Conservation (phyloP, 2,797 vertebrate genomes). For the Chelonia mydas region DNA sequence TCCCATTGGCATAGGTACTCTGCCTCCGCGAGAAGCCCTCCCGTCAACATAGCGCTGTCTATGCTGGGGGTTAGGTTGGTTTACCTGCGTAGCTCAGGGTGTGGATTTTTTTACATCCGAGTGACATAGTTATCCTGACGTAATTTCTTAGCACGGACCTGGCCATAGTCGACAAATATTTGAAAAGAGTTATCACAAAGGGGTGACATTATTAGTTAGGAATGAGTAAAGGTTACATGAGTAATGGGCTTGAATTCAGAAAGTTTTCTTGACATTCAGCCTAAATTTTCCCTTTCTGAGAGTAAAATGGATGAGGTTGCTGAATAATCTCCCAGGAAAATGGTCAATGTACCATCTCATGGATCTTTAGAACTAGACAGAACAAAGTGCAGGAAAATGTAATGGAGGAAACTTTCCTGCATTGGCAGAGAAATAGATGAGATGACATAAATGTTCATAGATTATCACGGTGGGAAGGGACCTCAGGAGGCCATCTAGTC, state of each 20-base stretch:
- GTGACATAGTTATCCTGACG: no score
- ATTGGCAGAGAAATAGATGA: background rate
- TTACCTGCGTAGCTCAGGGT: no score
- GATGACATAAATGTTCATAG: background rate
- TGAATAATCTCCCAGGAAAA: background rate
- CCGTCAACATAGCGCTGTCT: no score
- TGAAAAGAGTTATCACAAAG: background rate
- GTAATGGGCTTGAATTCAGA: background rate
- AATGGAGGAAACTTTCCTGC: background rate
- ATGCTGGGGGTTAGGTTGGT: no score
- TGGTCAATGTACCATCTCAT: background rate
- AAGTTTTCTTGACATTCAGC: background rate
- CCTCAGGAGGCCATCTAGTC: no score
- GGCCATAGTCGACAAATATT: background rate
- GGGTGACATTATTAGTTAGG: background rate
- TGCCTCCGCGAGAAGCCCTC: no score
- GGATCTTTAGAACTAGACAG: rapidly evolving
- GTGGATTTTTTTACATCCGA: no score
- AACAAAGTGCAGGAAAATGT: background rate
- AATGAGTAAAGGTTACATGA: background rate
- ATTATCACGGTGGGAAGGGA: no score
- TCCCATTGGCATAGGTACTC: no score
- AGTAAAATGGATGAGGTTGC: background rate
- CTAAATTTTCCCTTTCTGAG: background rate
- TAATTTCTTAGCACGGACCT: no score